These are phyloP conservation scores for Furcula furcula DNA, from an alignment of 2,888 invertebrate genomes.

Conservation along the genomic window DNA sequence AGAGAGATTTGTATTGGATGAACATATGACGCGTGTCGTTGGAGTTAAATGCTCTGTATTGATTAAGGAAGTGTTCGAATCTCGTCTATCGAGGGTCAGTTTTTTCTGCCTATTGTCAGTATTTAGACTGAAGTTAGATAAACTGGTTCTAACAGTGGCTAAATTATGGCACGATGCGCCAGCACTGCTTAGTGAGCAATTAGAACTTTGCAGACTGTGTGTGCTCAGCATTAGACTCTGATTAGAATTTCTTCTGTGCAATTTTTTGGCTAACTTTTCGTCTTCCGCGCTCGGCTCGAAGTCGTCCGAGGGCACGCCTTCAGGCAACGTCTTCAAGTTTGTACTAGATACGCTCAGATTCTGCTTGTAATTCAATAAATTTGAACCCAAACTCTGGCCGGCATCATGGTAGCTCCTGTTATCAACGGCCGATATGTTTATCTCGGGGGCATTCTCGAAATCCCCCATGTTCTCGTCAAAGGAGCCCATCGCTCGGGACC, in stretches of 20 bases:
- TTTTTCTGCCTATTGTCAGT: conserved; percentile 78
- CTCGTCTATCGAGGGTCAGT: conserved; percentile 89
- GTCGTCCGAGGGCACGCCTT: conserved; percentile 86
- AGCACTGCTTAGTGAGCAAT: conserved; percentile 69
- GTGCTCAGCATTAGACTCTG: conserved; percentile 83
- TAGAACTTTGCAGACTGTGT: conserved; percentile 79
- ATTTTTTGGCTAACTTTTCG: conserved; percentile 67
- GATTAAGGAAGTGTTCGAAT: conserved; percentile 93
- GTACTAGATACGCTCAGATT: conserved; percentile 86
- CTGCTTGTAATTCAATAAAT: conserved; percentile 83
- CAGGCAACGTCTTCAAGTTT: conserved; percentile 86
- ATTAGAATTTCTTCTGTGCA: conserved; percentile 83
- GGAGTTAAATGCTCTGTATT: conserved; percentile 75
- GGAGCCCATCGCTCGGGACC: conserved; percentile 70
- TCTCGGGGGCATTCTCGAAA: conserved; percentile 60
- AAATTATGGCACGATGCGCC: conserved; percentile 72
- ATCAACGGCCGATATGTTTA: conserved; percentile 58
- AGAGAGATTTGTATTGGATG: conserved; percentile 70
- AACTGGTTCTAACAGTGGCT: conserved; percentile 65
- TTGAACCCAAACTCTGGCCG: conserved; percentile 71
- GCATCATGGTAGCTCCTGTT: conserved; percentile 48
- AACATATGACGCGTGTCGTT: conserved; percentile 69
- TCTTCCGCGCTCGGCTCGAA: conserved; percentile 74
- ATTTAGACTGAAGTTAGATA: conserved; percentile 72
- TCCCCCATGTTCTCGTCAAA: conserved; percentile 75